Evolutionary conservation across 2,888 invertebrate genomes (phyloP), one percentile per base, ranked within the genome.

Genomic region (Eretmocerus hayati): DNA sequence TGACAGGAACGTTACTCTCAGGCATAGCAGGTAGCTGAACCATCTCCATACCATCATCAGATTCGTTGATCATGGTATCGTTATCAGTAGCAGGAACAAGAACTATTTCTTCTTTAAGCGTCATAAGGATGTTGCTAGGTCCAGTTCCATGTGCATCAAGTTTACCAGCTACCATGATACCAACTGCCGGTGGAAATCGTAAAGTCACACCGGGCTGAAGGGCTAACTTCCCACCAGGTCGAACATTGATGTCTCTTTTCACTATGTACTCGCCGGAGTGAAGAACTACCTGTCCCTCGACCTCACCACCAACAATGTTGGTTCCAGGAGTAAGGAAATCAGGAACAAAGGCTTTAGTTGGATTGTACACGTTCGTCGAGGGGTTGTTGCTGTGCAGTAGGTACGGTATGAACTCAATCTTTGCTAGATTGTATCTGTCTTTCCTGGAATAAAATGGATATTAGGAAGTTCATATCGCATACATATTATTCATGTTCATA

Each of bases 121-220:
- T 89, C 59, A 90, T 81, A 39, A 82, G 76, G 42, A 90, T 90
- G 62, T 87, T 87, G 63, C 85, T 86, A 0, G 88, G 87, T 30
- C 83, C 77, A 51, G 83, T 80, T 1, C 90, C 90, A 60, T 84
- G 78, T 0, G 90, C 90, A 61, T 89, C 89, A 37, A 96, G 72
- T 67, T 85, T 84, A 0, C 96, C 96, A 35, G 94, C 94, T 3
- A 97, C 86, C 85, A 99, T 90, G 79, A 99, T 91, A 8, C 96
- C 95, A 46, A 97, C 85, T 20, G 91, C 84, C 2, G 94, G 89
- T 46, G 91, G 89, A 71, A 99, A 99, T 60, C 81, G 82, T 15
- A 99, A 74, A 0, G 83, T 89, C 0, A 94, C 91, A 0, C 95
- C 95, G 0, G 91, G 85, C 51, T 89, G 85, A 3, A 99, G 76